Base-by-base conservation (phyloP, 2,113 vertebrate species). In the Hyaena hyaena region DNA sequence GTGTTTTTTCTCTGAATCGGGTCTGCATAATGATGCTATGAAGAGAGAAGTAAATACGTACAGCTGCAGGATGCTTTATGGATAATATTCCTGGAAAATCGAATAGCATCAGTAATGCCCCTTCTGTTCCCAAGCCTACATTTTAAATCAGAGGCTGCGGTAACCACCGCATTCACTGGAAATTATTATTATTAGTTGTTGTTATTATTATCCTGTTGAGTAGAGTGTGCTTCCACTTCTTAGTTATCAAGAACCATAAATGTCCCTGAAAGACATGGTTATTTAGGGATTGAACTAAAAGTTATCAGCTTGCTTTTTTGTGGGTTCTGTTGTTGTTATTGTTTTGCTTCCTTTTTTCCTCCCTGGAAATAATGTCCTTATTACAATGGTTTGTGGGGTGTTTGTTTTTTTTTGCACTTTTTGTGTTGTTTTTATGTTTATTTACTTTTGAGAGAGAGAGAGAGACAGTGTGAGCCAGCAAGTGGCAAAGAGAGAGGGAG, bases 31-130 rank as follows among this genome's bases (percentile, higher is more conserved):
- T 45, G 63, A 95, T 39, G n/a, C 61, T 5, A 11, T 0, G 10
- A 94, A 93, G 55, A 80, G 12, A 83, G 53, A 87, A 88, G 71
- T 82, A 95, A 95, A 16, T 96, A 66, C 96, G 69, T 93, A 7
- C 50, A 85, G 76, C 84, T 94, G 81, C 31, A 86, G 71, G 35
- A 77, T 96, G 86, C 50, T 97, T 91, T 90, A 81, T 43, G 66
- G 77, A 14, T 86, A 88, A 94, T 63, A 10, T 74, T 96, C 76
- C 10, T 76, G 65, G 61, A 96, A 94, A 96, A 97, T 80, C 3
- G 0, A 88, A 50, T 85, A 81, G 53, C 77, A 87, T 61, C 0
- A 35, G 11, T 66, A 93, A 76, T 53, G 77, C 39, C 82, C 61
- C 65, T 74, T 84, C 89, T 84, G 58, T 43, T 96, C 33, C n/a